Evolutionary conservation across 2,113 vertebrate species (phyloP).

Genomic region (Amia ocellicauda): DNA sequence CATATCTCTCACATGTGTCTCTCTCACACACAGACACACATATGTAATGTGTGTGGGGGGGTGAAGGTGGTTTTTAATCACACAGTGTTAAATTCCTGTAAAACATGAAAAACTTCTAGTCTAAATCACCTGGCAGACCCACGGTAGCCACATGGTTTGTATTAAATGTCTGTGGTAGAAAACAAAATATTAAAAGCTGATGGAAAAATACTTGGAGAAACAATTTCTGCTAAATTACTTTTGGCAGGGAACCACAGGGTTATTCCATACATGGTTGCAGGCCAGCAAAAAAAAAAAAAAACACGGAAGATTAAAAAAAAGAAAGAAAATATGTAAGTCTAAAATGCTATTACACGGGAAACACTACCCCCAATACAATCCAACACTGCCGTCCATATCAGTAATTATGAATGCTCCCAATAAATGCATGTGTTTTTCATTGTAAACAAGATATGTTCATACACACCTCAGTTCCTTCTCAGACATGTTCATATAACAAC

Average conservation of each 20-base stretch:
- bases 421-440: too few relatives aligned
- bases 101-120: slow-evolving; percentile 29
- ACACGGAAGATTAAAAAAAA: too few relatives aligned
- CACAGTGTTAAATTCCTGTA: slow-evolving; percentile 9
- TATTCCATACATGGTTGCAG: slow-evolving; percentile 33
- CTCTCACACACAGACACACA: slow-evolving; percentile 26
- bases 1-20: slow-evolving; percentile 19
- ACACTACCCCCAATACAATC: too few relatives aligned
- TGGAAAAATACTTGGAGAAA: slow-evolving; percentile 57
- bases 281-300: slow-evolving; percentile 24
- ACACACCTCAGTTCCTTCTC: too few relatives aligned
- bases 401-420: too few relatives aligned
- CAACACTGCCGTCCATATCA: too few relatives aligned
- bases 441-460: too few relatives aligned
- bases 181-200: slow-evolving; percentile 47
- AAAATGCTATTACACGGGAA: slow-evolving; percentile 6
- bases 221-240: slow-evolving; percentile 35
- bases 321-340: slow-evolving; percentile 29
- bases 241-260: slow-evolving; percentile 31
- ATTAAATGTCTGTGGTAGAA: slow-evolving; percentile 55
- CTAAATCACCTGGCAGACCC: slow-evolving; percentile 36
- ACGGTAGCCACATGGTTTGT: slow-evolving; percentile 64
- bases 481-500: not conserved
- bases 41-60: too few relatives aligned
- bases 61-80: not conserved